Conservation (phyloP, 2,888 invertebrate genomes). For the Aleiodes alternator region DNA sequence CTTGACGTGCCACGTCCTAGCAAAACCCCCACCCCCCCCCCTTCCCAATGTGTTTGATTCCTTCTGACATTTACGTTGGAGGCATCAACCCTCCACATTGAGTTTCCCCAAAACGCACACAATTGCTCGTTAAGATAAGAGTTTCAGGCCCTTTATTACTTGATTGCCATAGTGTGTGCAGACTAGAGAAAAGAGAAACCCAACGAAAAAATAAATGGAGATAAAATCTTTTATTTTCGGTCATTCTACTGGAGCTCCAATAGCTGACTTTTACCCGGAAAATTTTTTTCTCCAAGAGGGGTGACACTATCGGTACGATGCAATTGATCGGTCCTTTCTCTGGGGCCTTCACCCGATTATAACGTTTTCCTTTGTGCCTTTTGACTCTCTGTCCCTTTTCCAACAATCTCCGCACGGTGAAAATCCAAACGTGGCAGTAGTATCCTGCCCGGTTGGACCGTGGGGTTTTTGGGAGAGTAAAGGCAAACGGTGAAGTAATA, state of each 20-base stretch:
- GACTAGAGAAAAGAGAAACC: slow-evolving; percentile 1
- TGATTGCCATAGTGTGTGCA: slow-evolving; percentile 52
- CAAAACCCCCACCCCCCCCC: slow-evolving; percentile 39
- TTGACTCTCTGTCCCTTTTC: background rate
- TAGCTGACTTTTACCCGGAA: background rate
- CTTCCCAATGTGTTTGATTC: background rate
- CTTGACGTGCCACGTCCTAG: slow-evolving; percentile 47
- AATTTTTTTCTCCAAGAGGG: slow-evolving; percentile 5
- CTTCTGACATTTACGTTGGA: slow-evolving; percentile 25
- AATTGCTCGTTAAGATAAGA: slow-evolving; percentile 63
- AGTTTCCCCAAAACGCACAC: slow-evolving; percentile 54
- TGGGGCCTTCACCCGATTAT: background rate
- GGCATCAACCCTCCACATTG: slow-evolving; percentile 35
- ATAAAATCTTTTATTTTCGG: slow-evolving; percentile 53
- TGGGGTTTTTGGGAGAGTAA: background rate
- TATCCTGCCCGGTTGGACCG: no score
- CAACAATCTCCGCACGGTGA: no score
- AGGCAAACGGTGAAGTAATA: slow-evolving; percentile 9
- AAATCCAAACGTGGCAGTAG: no score
- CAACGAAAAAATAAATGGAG: slow-evolving; percentile 22
- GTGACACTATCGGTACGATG: slow-evolving; percentile 52
- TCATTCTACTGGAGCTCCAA: slow-evolving; percentile 28
- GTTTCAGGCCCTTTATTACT: slow-evolving; percentile 57
- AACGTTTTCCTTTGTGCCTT: background rate
- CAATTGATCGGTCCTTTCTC: slow-evolving; percentile 49